Base-by-base conservation (phyloP, 37 sponge, comb jelly and placozoan genomes). In the Petrosia ficiformis region DNA sequence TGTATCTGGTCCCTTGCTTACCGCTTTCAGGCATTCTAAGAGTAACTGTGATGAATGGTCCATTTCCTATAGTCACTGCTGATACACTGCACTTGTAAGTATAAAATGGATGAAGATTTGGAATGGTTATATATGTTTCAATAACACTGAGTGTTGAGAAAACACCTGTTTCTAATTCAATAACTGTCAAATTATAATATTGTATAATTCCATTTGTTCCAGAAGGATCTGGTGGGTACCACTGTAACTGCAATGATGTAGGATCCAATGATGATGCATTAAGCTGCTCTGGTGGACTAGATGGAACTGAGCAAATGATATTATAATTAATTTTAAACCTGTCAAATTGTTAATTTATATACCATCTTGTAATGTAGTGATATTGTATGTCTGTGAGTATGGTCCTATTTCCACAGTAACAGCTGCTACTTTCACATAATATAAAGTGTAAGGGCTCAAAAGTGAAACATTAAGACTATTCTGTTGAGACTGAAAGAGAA, bases 11-110 rank as follows among this genome's bases (percentile, higher is more conserved):
- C 21, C 26, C 11, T 22, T 44, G 14, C 43, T 28, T 74, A 83
- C 83, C 71, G 32, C 41, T 70, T 70, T 83, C 83, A 44, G 83
- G 83, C 70, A 76, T 75, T 40, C 43, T 68, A 33, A 83, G 42
- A 4, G 29, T 42, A 41, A 38, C 11, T 35, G n/a, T 25, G 29
- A 10, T 61, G 3, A 71, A 29, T 3, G 73, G 65, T 29, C 72
- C 66, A 80, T 11, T 8, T 41, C 44, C 74, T 31, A 64, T 26
- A 37, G 74, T 81, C 25, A 57, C 36, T 33, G 58, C 43, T 30
- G 58, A 39, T 16, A 52, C 41, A 58, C 59, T 44, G 41, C 39
- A 39, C 21, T 10, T 29, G 60, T 37, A 21, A 33, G 59, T 32
- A 72, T 60, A 60, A 2, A 57, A 4, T n/a, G 48, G 29, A 40